phyloP scores from a whole-genome alignment of 2,797 vertebrate genomes.

The Adrianichthys oophorus region DNA sequence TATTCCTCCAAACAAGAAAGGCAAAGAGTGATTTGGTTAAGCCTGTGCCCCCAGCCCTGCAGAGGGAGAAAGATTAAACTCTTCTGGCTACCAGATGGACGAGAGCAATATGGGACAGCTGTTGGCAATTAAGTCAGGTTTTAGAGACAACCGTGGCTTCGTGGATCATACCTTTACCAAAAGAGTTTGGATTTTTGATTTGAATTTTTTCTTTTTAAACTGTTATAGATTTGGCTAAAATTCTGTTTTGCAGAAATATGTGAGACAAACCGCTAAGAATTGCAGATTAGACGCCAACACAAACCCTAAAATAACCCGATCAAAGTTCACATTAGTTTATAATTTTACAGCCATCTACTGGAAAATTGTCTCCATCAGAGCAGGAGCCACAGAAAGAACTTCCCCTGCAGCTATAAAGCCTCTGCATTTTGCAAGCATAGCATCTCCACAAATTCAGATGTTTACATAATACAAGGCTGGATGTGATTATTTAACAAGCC shows the following conservation, averaged over 20 bases:
- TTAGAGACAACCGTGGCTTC: slow-evolving; percentile 21
- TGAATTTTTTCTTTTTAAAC: too few species aligned
- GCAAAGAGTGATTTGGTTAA: slow-evolving; percentile 66
- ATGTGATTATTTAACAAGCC: background rate
- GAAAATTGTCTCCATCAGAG: slow-evolving; percentile 25
- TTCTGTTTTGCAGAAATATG: background rate
- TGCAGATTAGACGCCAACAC: background rate
- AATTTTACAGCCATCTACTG: background rate
- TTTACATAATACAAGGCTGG: slow-evolving; percentile 8
- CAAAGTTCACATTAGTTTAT: background rate
- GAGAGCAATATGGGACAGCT: slow-evolving; percentile 29
- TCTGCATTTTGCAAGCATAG: background rate
- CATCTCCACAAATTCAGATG: slow-evolving; percentile 14
- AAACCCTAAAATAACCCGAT: background rate
- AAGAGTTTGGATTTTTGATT: background rate
- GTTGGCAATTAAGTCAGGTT: slow-evolving; percentile 25
- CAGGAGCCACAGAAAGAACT: slow-evolving; percentile 20
- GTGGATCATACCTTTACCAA: slow-evolving; percentile 2
- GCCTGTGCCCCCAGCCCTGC: slow-evolving; percentile 65
- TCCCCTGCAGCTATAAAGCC: slow-evolving; percentile 33
- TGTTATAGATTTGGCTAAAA: background rate
- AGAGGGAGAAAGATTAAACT: slow-evolving; percentile 68
- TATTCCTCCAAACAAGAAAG: slow-evolving; percentile 62
- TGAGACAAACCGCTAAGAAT: too few species aligned
- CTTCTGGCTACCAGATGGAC: slow-evolving; percentile 60